Percentiles rank a stretch among this genome's conserved stretches.
These are phyloP conservation scores for Chymomyza caudatula DNA, from an alignment of 2,888 invertebrate species.

Conservation along the genomic window DNA sequence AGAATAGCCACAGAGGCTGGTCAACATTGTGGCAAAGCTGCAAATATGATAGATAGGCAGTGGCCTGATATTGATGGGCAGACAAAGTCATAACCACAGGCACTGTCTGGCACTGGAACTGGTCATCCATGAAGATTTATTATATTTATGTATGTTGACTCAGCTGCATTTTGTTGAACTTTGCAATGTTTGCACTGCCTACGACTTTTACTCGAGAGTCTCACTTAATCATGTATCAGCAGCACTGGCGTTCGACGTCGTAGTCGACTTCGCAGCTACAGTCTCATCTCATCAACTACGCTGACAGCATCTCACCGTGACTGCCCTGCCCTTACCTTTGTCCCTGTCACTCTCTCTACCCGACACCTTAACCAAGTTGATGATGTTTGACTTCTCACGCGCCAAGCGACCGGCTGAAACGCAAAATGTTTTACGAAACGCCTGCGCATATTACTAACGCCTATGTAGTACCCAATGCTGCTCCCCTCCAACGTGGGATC, in stretches of 20 bases:
- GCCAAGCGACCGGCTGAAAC: slow-evolving; percentile 29
- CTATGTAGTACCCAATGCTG: slow-evolving; percentile 4
- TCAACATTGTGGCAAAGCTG: neutral
- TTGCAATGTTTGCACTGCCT: slow-evolving; percentile 39
- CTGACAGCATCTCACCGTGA: slow-evolving; percentile 39
- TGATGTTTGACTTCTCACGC: slow-evolving; percentile 40
- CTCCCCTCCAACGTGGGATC: neutral
- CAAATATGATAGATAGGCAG: neutral
- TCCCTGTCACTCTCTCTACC: neutral
- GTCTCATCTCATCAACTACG: slow-evolving; percentile 14
- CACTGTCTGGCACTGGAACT: slow-evolving; percentile 11
- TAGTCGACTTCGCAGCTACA: slow-evolving; percentile 6
- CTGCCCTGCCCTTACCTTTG: slow-evolving; percentile 5
- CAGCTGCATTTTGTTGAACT: slow-evolving; percentile 56
- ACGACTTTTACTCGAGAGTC: slow-evolving; percentile 48
- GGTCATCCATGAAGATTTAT: slow-evolving; percentile 40
- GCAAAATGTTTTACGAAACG: slow-evolving; percentile 52
- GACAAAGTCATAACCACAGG: neutral
- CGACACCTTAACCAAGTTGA: neutral
- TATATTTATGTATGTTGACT: slow-evolving; percentile 48
- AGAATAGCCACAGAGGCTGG: neutral
- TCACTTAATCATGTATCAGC: slow-evolving; percentile 43
- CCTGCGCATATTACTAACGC: slow-evolving; percentile 41
- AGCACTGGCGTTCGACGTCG: neutral
- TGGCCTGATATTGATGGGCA: slow-evolving; percentile 32